These are phyloP conservation scores for Montipora cactus DNA, from an alignment of 64 coral and sea anemone genomes.

Conservation along the genomic window DNA sequence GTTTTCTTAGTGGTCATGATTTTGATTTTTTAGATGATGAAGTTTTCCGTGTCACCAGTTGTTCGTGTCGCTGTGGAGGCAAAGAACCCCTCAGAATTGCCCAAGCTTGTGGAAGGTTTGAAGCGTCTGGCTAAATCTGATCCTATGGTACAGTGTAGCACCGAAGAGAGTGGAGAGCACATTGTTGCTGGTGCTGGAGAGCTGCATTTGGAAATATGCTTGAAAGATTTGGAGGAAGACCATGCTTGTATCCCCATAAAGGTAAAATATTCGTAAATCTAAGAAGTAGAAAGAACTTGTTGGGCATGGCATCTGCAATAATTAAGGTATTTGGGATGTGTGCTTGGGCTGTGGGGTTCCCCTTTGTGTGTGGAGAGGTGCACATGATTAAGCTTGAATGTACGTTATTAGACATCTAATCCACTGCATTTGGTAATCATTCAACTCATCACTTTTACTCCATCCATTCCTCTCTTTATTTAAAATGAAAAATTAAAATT, in stretches of 20 bases:
- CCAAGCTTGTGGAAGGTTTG: slow-evolving; percentile 95
- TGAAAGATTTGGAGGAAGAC: slow-evolving; percentile 97
- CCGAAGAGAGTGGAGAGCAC: slow-evolving; percentile 94
- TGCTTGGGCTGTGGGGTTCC: too few relatives aligned
- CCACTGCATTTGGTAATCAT: too few relatives aligned
- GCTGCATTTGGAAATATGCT: slow-evolving; percentile 94
- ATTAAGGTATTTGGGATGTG: too few relatives aligned
- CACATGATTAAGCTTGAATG: too few relatives aligned
- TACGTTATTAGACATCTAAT: too few relatives aligned
- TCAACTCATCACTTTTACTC: too few relatives aligned
- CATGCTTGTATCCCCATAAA: slow-evolving; percentile 94
- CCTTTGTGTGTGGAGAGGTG: too few relatives aligned
- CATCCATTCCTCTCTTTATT: too few relatives aligned
- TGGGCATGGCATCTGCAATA: neutral
- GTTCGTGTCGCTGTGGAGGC: slow-evolving; percentile 96
- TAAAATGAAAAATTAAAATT: too few relatives aligned
- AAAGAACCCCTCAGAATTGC: slow-evolving; percentile 92
- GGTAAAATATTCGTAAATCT: neutral
- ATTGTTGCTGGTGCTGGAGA: slow-evolving; percentile 97
- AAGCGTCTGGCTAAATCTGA: slow-evolving; percentile 96
- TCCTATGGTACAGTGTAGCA: slow-evolving; percentile 98
- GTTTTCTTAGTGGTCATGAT: neutral
- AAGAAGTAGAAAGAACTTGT: neutral
- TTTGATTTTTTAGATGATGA: slow-evolving; percentile 80
- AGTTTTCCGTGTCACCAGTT: slow-evolving; percentile 96